Conservation (phyloP, 2,888 invertebrate species). For the Campoplex nolae region DNA sequence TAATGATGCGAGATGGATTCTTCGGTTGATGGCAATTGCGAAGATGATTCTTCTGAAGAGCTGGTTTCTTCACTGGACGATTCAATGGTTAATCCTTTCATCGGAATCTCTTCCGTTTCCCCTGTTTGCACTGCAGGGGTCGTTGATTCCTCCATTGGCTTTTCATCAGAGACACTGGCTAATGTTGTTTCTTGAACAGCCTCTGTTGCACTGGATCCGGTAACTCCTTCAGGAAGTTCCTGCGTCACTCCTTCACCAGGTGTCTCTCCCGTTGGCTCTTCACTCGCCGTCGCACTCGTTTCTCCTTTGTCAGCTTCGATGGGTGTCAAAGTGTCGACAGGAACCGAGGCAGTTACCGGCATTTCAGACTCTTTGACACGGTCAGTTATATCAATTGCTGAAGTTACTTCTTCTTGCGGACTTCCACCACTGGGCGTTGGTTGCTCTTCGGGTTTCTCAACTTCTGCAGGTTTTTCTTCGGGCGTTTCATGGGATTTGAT, state of each 20-base stretch:
- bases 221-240: slow-evolving; percentile 10
- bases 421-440: slow-evolving; percentile 13
- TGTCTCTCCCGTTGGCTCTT: slow-evolving; percentile 50
- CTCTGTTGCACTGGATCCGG: slow-evolving; percentile 53
- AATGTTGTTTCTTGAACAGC: slow-evolving; percentile 42
- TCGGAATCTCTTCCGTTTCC: slow-evolving; percentile 70
- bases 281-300: slow-evolving; percentile 22
- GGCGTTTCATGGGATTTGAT: slow-evolving; percentile 22
- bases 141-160: slow-evolving; percentile 58
- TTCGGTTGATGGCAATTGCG: slow-evolving; percentile 67
- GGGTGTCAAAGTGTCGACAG: not conserved
- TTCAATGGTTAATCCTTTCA: slow-evolving; percentile 68
- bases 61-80: slow-evolving; percentile 71
- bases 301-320: slow-evolving; percentile 33
- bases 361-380: slow-evolving; percentile 17
- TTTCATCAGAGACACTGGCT: slow-evolving; percentile 63
- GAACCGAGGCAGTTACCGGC: slow-evolving; percentile 5
- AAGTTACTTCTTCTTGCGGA: slow-evolving; percentile 46
- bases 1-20: slow-evolving; percentile 51
- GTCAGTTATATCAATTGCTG: slow-evolving; percentile 41
- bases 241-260: slow-evolving; percentile 57
- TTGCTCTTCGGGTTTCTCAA: slow-evolving; percentile 51
- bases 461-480: slow-evolving; percentile 41
- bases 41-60: slow-evolving; percentile 66
- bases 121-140: slow-evolving; percentile 67